These are phyloP conservation scores for Nycticryphes semicollaris DNA, from an alignment of 2,113 vertebrate species.

Conservation along the genomic window DNA sequence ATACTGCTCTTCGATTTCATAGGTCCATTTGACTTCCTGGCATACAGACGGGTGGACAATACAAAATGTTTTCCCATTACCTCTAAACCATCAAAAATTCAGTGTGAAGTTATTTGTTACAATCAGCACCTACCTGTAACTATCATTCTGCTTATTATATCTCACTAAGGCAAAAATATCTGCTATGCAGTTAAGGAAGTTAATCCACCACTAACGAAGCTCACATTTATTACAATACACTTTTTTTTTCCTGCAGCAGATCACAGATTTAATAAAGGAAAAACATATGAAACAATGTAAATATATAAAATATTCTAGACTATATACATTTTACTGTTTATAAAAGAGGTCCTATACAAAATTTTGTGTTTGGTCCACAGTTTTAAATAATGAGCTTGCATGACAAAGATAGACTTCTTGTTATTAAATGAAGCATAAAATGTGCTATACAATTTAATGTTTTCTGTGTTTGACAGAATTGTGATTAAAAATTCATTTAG, in stretches of 20 bases:
- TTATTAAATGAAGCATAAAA: neutral
- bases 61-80: neutral
- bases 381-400: neutral
- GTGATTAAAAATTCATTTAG: neutral
- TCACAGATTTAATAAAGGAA: neutral
- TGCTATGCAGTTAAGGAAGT: conserved; percentile 82
- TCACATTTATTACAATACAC: neutral
- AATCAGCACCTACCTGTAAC: conserved; percentile 88
- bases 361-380: neutral
- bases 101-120: neutral
- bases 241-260: neutral
- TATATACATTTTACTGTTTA: neutral
- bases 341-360: neutral
- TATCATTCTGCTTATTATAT: conserved; percentile 93
- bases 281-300: neutral
- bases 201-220: neutral
- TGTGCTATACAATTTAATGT: neutral
- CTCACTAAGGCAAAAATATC: conserved; percentile 99
- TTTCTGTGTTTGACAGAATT: neutral
- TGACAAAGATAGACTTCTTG: neutral
- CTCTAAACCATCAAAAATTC: neutral
- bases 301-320: neutral
- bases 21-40: neutral
- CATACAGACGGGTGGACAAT: neutral
- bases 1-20: neutral